Evolutionary conservation across 2,113 vertebrate species (phyloP).

Genomic region (Variabilichromis moorii): DNA sequence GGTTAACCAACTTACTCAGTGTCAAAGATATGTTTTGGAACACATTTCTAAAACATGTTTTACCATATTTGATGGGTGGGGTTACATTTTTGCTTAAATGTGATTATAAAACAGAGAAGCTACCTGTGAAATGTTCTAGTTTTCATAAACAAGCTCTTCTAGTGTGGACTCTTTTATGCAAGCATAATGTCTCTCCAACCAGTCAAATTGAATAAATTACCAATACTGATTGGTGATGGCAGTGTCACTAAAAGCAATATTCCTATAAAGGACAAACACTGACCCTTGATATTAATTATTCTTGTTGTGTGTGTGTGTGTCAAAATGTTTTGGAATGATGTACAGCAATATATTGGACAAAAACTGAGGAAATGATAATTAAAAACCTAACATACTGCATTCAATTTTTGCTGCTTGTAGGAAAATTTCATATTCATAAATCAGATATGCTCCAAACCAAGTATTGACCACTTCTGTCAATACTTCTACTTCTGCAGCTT

Average conservation of each 20-base stretch:
- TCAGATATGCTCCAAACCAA: not conserved
- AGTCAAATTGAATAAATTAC: not conserved
- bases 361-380: not conserved
- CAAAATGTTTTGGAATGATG: not conserved
- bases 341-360: not conserved
- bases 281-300: not conserved
- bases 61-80: not conserved
- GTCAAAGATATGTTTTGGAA: not conserved
- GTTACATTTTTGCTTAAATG: not conserved
- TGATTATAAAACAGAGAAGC: not conserved
- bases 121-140: not conserved
- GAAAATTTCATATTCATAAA: not conserved
- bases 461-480: not conserved
- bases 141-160: not conserved
- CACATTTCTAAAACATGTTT: not conserved
- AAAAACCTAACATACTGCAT: not conserved
- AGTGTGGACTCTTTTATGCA: accelerated
- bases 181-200: not conserved
- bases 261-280: not conserved
- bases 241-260: not conserved
- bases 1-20: not conserved
- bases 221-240: not conserved
- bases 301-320: not conserved
- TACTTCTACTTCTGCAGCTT: not conserved
- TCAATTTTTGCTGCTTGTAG: not conserved